Evolutionary conservation across 37 sponge, comb jelly and placozoan genomes (phyloP).

Genomic region (Diacarnus erythraeanus): DNA sequence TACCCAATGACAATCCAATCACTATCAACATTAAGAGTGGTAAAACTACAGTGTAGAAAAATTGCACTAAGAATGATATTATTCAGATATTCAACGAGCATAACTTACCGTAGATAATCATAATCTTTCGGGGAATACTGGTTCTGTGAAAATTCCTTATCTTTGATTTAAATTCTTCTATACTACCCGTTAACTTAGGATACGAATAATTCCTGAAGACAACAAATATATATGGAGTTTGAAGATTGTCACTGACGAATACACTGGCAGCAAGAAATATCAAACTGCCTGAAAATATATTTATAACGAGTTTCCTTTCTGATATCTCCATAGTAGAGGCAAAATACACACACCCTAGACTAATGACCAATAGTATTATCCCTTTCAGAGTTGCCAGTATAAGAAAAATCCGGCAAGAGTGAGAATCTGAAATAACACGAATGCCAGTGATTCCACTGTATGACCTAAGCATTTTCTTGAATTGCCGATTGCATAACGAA

Average conservation of each 20-base stretch:
- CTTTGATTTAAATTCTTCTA: slow-evolving; percentile 15
- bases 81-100: neutral
- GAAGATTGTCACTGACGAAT: neutral
- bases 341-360: slow-evolving; percentile 30
- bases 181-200: slow-evolving; percentile 14
- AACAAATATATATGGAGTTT: slow-evolving; percentile 31
- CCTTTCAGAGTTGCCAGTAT: neutral
- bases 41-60: slow-evolving; percentile 10
- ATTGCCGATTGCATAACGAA: neutral
- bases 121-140: slow-evolving; percentile 21
- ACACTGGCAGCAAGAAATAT: slow-evolving; percentile 1
- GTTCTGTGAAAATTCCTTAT: slow-evolving; percentile 9
- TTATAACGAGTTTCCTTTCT: neutral
- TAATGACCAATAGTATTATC: neutral
- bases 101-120: slow-evolving; percentile 31
- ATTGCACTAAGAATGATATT: neutral
- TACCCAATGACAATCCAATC: slow-evolving; percentile 50
- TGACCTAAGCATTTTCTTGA: slow-evolving; percentile 17
- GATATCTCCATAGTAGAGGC: neutral
- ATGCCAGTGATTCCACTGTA: neutral
- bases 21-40: slow-evolving; percentile 54
- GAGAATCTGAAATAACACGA: neutral
- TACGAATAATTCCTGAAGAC: slow-evolving; percentile 46
- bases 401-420: neutral
- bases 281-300: slow-evolving; percentile 2